Evolutionary conservation across 1,140 invertebrate species (phyloP), one percentile per base, ranked within the genome.

Genomic region (Vanessa tameamea): DNA sequence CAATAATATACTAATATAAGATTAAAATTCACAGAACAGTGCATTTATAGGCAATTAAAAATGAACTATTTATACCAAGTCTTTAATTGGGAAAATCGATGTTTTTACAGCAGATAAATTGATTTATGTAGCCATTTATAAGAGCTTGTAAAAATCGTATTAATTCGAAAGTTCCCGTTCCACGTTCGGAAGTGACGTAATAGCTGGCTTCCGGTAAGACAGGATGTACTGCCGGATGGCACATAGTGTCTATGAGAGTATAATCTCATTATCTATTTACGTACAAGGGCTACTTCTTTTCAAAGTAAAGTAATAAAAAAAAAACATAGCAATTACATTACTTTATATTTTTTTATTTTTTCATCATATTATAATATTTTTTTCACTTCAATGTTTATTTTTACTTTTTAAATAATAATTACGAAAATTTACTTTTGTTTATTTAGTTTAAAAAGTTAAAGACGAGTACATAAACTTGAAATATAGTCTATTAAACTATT

Each of bases 401-500:
- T 43, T 43, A 43, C 0, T 43, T 43, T 43, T 43, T 43, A 43
- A 43, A 43, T 9, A 9, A 43, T 11, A 8, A 43, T 43, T 43
- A 9, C 37, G 37, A 20, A 31, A 37, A 16, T 53, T 47, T 47
- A 53, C 26, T 64, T 16, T 64, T 23, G 53, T 20, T 14, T 14
- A 57, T 16, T n/a, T n/a, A 68, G 31, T 14, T 47, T 64, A 64
- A 64, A 73, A 73, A 63, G 53, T 74, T 64, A 66, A 66, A 50
- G 47, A 67, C 64, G 64, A 57, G 16, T 63, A 55, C 57, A 43
- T 70, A 69, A 78, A 78, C 69, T 76, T 73, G 75, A 75, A 78
- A 72, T 63, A 66, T 78, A 69, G 55, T 59, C 80, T 82, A 78
- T 82, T 78, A 81, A 77, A 79, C 85, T 84, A 83, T 86, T 83